A percentile compares a stretch with the other conserved stretches of the same genome.
Conservation (phyloP, 2,113 vertebrate species). For the Gymnogyps californianus region DNA sequence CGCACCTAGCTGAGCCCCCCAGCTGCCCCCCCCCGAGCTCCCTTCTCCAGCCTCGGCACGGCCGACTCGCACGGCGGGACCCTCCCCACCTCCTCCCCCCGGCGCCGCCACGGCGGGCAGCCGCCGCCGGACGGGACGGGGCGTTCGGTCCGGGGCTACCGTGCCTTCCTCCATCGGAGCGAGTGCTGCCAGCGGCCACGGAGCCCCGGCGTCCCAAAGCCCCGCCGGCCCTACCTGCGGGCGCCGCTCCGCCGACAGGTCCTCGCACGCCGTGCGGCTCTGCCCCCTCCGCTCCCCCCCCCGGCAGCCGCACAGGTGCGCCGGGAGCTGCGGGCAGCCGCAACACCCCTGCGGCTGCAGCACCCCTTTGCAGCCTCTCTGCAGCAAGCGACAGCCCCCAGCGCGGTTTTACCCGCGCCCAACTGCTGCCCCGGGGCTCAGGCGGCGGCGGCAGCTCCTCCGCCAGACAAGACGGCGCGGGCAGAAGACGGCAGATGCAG, state of each 20-base stretch:
- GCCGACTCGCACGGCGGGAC: not conserved
- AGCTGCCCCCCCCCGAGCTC: accelerated
- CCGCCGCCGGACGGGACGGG: accelerated
- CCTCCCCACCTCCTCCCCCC: not conserved
- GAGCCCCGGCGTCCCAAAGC: not conserved
- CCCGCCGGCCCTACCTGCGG: not conserved
- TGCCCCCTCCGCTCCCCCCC: not conserved
- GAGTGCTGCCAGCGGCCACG: not conserved
- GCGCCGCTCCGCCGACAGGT: not conserved
- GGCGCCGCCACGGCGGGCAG: no score
- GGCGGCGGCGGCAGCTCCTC: not conserved
- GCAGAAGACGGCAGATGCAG: not conserved
- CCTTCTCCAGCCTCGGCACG: not conserved
- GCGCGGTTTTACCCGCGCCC: no score
- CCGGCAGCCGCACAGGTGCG: not conserved
- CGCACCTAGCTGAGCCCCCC: no score
- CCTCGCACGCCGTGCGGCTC: no score
- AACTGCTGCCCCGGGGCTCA: not conserved
- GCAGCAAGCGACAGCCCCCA: not conserved
- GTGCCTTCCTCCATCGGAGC: not conserved
- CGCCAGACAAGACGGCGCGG: not conserved
- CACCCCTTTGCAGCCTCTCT: not conserved
- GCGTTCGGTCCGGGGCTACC: no score
- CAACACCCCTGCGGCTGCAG: not conserved
- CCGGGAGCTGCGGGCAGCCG: not conserved